phyloP scores from a whole-genome alignment of 2,113 vertebrate species.

The Xiphorhynchus elegans region DNA sequence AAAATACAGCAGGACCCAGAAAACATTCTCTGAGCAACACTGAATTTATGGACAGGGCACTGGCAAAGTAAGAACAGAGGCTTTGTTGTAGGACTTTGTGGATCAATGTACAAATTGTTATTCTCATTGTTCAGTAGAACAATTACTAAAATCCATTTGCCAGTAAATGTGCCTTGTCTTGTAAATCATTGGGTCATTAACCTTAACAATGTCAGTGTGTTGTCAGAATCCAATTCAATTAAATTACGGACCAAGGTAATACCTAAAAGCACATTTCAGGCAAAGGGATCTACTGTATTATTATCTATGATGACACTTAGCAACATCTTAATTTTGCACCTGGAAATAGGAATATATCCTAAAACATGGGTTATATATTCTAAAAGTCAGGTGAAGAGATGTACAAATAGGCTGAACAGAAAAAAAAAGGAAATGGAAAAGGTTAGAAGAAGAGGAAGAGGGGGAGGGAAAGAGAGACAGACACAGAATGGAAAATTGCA shows the following conservation, averaged over 20 bases:
- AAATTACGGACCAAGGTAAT: constrained; percentile 75
- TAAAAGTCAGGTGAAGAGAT: constrained; percentile 11
- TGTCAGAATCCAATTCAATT: constrained; percentile 78
- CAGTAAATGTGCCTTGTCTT: constrained; percentile 82
- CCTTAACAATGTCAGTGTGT: constrained; percentile 75
- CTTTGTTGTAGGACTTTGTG: constrained; percentile 46
- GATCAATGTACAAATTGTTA: constrained; percentile 75
- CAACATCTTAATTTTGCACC: constrained; percentile 33
- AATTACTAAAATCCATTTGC: constrained; percentile 83
- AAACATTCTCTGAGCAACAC: neutral
- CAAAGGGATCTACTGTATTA: constrained; percentile 47
- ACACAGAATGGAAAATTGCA: neutral
- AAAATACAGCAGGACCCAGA: neutral
- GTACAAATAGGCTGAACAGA: neutral
- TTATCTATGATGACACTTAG: constrained; percentile 61
- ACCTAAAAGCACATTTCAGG: constrained; percentile 72
- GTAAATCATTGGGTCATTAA: constrained; percentile 83
- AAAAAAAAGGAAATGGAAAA: neutral
- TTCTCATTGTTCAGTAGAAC: constrained; percentile 73
- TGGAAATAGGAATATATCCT: constrained; percentile 31
- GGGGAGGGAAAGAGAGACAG: neutral
- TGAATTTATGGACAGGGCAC: neutral
- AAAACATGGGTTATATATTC: constrained; percentile 26
- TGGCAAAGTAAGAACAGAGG: neutral
- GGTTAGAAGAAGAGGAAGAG: neutral